These are phyloP conservation scores for Mechanitis mazaeus DNA, from an alignment of 2,888 invertebrate genomes.

Conservation along the genomic window DNA sequence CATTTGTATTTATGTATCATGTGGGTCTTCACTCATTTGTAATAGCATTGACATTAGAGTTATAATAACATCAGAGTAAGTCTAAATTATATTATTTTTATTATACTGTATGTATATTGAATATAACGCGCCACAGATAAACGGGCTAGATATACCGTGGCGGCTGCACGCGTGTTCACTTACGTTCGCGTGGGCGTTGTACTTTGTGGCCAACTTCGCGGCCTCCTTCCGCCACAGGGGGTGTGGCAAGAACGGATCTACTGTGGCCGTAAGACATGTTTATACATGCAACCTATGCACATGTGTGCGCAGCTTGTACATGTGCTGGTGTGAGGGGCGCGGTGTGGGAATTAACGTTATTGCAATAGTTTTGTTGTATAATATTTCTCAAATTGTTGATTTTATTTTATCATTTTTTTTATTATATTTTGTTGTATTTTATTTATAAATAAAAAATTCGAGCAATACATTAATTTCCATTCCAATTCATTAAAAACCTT, in stretches of 20 bases:
- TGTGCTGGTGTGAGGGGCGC: slow-evolving; percentile 9
- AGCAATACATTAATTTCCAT: slow-evolving; percentile 23
- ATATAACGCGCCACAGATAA: slow-evolving; percentile 51
- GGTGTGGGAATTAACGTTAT: slow-evolving; percentile 24
- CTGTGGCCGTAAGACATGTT: slow-evolving; percentile 89
- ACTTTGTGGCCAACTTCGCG: slow-evolving; percentile 81
- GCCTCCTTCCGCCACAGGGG: slow-evolving; percentile 88
- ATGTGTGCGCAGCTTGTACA: slow-evolving; percentile 86
- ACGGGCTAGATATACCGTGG: slow-evolving; percentile 50
- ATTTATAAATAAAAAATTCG: too few species aligned
- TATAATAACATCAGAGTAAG: background rate
- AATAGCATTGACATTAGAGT: background rate
- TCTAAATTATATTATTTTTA: background rate
- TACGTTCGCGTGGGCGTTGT: slow-evolving; percentile 79
- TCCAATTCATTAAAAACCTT: slow-evolving; percentile 10
- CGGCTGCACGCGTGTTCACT: slow-evolving; percentile 62
- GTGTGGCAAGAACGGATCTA: slow-evolving; percentile 96
- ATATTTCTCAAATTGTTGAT: background rate
- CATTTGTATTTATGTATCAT: slow-evolving; percentile 36
- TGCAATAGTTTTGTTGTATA: too few species aligned
- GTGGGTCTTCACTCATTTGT: slow-evolving; percentile 71
- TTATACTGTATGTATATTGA: too few species aligned
- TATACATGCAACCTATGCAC: slow-evolving; percentile 6
- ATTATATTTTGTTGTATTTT: background rate
- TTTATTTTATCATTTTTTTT: background rate